Conservation (phyloP, 2,113 vertebrate genomes). For the Anser brachyrhynchus region DNA sequence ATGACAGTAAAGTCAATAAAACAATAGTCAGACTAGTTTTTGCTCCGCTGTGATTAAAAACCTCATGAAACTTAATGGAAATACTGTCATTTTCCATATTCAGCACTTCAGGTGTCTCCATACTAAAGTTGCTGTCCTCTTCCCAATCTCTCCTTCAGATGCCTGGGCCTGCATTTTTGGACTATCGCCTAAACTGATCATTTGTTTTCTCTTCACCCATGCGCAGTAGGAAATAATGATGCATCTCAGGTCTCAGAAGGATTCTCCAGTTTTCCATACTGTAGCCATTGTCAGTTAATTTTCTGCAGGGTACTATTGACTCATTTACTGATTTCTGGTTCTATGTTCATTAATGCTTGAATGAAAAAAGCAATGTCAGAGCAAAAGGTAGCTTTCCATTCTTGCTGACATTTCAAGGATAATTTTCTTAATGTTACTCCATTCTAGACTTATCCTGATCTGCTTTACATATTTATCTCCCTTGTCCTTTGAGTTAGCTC, state of each 20-base stretch:
- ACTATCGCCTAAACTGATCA: background rate
- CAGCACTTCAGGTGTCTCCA: background rate
- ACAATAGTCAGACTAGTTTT: background rate
- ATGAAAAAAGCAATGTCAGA: background rate
- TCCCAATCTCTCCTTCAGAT: background rate
- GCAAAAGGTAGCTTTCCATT: background rate
- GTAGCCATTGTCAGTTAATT: background rate
- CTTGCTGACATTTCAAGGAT: background rate
- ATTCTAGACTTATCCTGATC: constrained; percentile 33
- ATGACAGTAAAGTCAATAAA: background rate
- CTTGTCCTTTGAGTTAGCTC: background rate
- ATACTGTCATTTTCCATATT: background rate
- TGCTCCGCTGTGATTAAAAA: background rate
- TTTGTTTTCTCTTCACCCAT: background rate
- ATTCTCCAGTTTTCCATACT: background rate
- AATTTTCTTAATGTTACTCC: background rate
- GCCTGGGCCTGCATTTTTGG: background rate
- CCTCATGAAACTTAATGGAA: background rate
- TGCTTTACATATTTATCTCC: constrained; percentile 21
- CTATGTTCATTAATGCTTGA: background rate
- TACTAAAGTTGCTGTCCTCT: background rate
- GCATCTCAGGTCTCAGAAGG: background rate
- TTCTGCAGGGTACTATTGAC: background rate
- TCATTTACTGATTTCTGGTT: background rate
- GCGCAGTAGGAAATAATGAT: background rate